Conservation (phyloP, 2,797 vertebrate genomes). For the Parauchenoglanis punctatus region DNA sequence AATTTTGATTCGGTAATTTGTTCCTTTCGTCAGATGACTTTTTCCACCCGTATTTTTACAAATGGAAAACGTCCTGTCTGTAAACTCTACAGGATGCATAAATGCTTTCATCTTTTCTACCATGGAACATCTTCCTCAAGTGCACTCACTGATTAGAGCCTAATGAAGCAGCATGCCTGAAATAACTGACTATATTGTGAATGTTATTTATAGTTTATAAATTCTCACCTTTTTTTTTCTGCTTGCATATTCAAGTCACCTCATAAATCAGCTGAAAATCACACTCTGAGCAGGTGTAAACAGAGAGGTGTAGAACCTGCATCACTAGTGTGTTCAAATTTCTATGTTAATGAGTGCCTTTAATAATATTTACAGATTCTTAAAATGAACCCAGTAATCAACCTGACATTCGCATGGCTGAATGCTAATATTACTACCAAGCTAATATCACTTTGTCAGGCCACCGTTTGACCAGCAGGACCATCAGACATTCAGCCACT, state of each 20-base stretch:
- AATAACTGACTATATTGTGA: background rate
- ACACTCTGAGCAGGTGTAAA: background rate
- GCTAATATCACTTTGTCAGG: background rate
- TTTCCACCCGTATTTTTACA: background rate
- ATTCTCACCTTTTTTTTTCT: background rate
- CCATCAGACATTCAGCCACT: background rate
- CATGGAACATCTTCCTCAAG: background rate
- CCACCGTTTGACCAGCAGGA: background rate
- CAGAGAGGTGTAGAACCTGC: background rate
- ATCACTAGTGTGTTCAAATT: background rate
- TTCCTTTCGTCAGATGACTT: too few species aligned
- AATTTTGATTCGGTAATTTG: background rate
- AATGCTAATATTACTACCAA: background rate
- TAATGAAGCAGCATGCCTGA: background rate
- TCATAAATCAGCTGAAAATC: background rate
- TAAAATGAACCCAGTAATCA: background rate
- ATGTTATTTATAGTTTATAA: background rate
- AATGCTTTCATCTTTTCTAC: background rate
- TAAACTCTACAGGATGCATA: background rate
- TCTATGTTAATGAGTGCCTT: background rate
- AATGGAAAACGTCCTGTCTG: background rate
- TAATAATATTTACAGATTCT: background rate
- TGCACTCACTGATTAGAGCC: background rate
- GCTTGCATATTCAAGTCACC: background rate
- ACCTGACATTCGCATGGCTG: background rate